Base-by-base conservation (phyloP, 1,140 invertebrate species). In the Zaprionus vittiger region DNA sequence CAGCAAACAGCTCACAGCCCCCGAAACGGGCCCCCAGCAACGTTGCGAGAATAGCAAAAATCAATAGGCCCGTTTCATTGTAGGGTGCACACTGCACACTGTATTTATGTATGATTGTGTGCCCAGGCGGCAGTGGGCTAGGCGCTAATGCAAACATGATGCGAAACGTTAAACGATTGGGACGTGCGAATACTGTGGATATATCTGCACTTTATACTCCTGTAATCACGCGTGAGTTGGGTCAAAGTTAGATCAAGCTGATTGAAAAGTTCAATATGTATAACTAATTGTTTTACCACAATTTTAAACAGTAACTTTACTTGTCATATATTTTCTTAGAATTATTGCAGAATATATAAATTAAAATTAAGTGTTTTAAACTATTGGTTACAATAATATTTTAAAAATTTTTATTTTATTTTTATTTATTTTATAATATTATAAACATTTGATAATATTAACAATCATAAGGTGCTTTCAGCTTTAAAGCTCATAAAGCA, bases 61-160 rank as follows among this genome's bases (percentile, higher is more conserved):
- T 61, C 65, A 62, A 79, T 75, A 62, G 11, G 37, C 72, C 34
- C 37, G 41, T 24, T 5, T 28, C 17, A 4, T 2, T 61, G 79
- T 79, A 81, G 76, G 79, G 79, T 72, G 47, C 47, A 49, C 17
- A 22, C n/a, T 49, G 44, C 44, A 52, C 20, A 24, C 5, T 52
- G 20, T 52, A 22, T 24, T 20, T 24, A 22, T 14, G 47, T 47
- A n/a, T 17, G 41, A 17, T 17, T 4, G 47, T 52, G 0, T 24
- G 70, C 55, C 44, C 64, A 55, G 60, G 72, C 71, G 64, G 72
- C 71, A 80, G 62, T 79, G 71, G 70, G 49, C 56, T 49, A 71
- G 37, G 62, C 79, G 34, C 28, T 68, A 79, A 79, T 55, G 47
- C 59, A 68, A 80, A 62, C 70, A 61, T 17, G 31, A 69, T 73